Base-by-base conservation (phyloP, 2,888 invertebrate species). In the Xylota sylvarum region DNA sequence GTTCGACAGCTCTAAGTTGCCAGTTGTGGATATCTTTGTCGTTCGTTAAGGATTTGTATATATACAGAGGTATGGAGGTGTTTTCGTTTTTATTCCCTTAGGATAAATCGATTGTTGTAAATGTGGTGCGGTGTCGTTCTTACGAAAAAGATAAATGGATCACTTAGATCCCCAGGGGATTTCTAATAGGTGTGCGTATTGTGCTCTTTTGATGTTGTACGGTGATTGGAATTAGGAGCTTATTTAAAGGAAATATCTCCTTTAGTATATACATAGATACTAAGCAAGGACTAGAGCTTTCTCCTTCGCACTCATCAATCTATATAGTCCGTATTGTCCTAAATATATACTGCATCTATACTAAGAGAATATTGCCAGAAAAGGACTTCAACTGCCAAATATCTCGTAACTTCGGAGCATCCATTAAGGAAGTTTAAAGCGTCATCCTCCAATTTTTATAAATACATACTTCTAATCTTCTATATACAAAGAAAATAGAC, bases 141-240 rank as follows among this genome's bases (percentile, higher is more conserved):
- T 88, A 88, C 85, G 89, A 69, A 60, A 80, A 92, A 92, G 92
- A 92, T 92, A 92, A 92, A 92, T 92, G 92, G 92, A 91, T 92
- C 92, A 91, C 91, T 92, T 91, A 91, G 89, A 89, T 88, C 88
- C 88, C 76, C 43, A 32, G 67, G 80, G 78, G 70, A 76, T 77
- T 86, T 88, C 70, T 88, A 80, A 89, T 88, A 84, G 79, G 77
- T 88, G 72, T 70, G 60, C 64, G 56, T 69, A 58, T 70, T 74
- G 58, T 65, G 64, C 43, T 74, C 14, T 80, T 69, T 80, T 64
- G 74, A 80, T 84, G 64, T 80, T 65, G 12, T 37, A 48, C 60
- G 17, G 35, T 56, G 50, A 19, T 46, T 43, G 62, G 55, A 64
- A 69, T 69, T 56, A 43, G 62, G 79, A 23, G 70, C 64, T 79